Percentiles rank a stretch among this genome's conserved stretches.
phyloP scores from a whole-genome alignment of 2,797 vertebrate genomes.

The Rhinophrynus dorsalis region DNA sequence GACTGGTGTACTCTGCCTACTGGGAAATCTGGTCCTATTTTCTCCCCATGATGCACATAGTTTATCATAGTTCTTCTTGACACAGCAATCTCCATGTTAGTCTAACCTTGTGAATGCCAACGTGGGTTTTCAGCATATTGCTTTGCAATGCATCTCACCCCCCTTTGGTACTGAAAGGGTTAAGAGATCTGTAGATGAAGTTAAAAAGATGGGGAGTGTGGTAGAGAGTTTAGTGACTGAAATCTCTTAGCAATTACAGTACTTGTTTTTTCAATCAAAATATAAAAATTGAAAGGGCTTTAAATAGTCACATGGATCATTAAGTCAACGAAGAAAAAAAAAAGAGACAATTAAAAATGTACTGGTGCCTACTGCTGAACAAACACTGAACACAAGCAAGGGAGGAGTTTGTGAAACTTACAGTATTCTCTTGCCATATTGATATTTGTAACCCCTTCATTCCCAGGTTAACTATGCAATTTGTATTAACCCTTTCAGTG shows the following conservation, averaged over 20 bases:
- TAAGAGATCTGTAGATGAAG: no score
- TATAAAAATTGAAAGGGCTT: conserved; percentile 48
- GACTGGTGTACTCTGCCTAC: no score
- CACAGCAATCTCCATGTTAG: no score
- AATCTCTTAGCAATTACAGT: conserved; percentile 36
- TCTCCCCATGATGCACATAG: no score
- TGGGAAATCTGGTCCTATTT: no score
- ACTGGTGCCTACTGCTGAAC: conserved; percentile 45
- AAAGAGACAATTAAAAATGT: conserved; percentile 44
- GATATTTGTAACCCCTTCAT: conserved; percentile 21
- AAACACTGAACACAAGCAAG: conserved; percentile 28
- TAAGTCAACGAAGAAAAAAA: conserved; percentile 32
- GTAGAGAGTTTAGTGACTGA: background rate
- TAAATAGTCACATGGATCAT: conserved; percentile 46
- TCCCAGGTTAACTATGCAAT: no score
- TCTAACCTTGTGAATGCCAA: no score
- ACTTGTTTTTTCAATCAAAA: conserved; percentile 43
- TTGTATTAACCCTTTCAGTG: no score
- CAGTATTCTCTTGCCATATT: background rate
- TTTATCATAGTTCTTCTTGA: no score
- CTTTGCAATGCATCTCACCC: no score
- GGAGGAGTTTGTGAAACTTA: conserved; percentile 5
- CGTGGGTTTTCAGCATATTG: no score
- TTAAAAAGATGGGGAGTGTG: background rate
- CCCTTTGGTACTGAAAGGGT: no score